Base-by-base conservation (phyloP, 2,113 vertebrate genomes). In the Motacilla alba region DNA sequence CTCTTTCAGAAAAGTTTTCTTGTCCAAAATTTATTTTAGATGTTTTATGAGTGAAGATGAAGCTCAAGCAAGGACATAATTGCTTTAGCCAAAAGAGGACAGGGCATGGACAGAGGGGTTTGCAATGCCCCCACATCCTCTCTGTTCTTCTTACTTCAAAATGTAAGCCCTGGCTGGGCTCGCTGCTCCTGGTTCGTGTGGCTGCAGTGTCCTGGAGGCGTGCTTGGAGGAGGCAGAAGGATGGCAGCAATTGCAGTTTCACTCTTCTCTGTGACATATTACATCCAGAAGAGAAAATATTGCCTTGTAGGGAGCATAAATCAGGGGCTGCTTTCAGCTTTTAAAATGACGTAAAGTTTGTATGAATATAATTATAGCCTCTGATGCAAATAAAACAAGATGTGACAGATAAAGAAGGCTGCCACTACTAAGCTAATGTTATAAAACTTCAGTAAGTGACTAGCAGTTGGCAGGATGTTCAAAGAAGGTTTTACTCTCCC, bases 381-480 rank as follows among this genome's bases (percentile, higher is more conserved):
- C 83, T 78, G 94, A 91, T 85, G 94, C 91, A 96, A 95, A 94
- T 97, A 96, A 96, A 96, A 97, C 94, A 96, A 96, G 96, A 96
- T 84, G 88, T 95, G 93, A 92, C 95, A 93, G 92, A 82, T 87
- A 79, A 58, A 94, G 96, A 95, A 94, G 64, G 79, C 76, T 67
- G 60, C 93, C 92, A 60, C 81, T 94, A 64, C 82, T 94, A 77
- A 93, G 82, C 52, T 90, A 78, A 56, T 43, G 83, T 89, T 63
- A 90, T 95, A 97, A 97, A 97, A 97, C 74, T 95, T 93, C 69
- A 43, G 73, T 75, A 84, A 96, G 92, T 85, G 87, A 96, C 93
- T 94, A 67, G 87, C 66, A 59, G 55, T 87, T 97, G 96, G 96
- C 95, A 96, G 55, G 49, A 91, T 66, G 67, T 95, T 97, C 95